Evolutionary conservation across 2,888 invertebrate species (phyloP).

Genomic region (Hyppa rectilinea): DNA sequence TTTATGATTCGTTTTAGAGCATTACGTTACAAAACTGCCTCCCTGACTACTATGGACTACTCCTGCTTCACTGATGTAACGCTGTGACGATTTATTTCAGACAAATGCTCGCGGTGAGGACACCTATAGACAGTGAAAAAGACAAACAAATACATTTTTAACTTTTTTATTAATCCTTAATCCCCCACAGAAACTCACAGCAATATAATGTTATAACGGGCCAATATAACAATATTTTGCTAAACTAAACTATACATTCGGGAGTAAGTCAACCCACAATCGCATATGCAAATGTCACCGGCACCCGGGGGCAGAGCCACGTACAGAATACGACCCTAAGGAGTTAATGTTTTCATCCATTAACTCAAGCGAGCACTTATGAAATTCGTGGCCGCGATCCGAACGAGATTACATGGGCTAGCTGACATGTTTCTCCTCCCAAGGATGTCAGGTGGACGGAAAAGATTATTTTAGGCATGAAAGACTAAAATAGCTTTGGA

Average conservation of each 20-base stretch:
- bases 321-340: conserved; percentile 72
- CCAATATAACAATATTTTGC: conserved; percentile 44
- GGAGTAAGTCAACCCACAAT: conserved; percentile 66
- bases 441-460: conserved; percentile 75
- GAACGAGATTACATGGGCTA: conserved; percentile 86
- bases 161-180: too few relatives aligned
- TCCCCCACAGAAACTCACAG: conserved; percentile 3
- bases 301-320: conserved; percentile 53
- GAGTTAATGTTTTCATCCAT: conserved; percentile 89
- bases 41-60: too few relatives aligned
- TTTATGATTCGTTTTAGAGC: too few relatives aligned
- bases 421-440: conserved; percentile 81
- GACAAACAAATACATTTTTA: too few relatives aligned
- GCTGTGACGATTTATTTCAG: too few relatives aligned
- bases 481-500: background rate
- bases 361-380: conserved; percentile 87
- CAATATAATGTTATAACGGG: conserved; percentile 40
- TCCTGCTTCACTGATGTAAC: too few relatives aligned
- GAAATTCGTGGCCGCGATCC: conserved; percentile 88
- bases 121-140: too few relatives aligned
- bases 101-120: too few relatives aligned
- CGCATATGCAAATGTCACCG: conserved; percentile 80
- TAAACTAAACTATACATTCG: conserved; percentile 60
- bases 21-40: too few relatives aligned
- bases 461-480: background rate